Percentiles rank a stretch among this genome's conserved stretches.
These are phyloP conservation scores for Apotomis turbidana DNA, from an alignment of 2,888 invertebrate genomes.

Conservation along the genomic window DNA sequence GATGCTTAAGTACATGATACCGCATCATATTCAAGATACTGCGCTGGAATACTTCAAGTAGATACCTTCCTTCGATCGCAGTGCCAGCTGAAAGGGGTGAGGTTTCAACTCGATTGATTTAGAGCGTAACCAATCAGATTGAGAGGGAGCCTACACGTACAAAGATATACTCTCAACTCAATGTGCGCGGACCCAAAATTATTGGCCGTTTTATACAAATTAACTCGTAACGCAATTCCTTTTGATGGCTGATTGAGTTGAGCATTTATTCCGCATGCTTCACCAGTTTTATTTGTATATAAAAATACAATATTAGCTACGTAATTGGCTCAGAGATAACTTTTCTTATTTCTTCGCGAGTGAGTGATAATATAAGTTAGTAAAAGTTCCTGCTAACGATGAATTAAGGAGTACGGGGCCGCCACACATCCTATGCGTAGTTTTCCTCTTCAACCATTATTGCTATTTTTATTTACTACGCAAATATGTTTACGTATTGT, in stretches of 20 bases:
- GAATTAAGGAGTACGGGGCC: conserved; percentile 51
- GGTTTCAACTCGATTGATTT: conserved; percentile 31
- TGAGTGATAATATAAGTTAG: conserved; percentile 58
- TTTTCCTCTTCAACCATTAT: conserved; percentile 47
- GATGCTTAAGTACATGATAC: not conserved
- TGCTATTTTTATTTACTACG: conserved; percentile 51
- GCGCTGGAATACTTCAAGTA: not conserved
- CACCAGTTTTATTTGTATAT: conserved; percentile 1
- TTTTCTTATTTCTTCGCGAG: conserved; percentile 51
- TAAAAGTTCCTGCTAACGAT: conserved; percentile 56
- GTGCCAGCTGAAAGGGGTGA: conserved; percentile 19
- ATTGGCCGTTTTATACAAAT: conserved; percentile 8
- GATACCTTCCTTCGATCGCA: conserved; percentile 3
- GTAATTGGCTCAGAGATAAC: conserved; percentile 54
- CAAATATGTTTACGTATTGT: conserved; percentile 42
- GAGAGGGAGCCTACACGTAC: not conserved
- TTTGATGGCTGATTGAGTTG: conserved; percentile 11
- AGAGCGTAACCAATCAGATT: conserved; percentile 31
- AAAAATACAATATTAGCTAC: conserved; percentile 48
- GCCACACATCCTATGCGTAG: conserved; percentile 44
- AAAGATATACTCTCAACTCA: not conserved
- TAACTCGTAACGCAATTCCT: conserved; percentile 11
- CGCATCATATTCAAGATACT: not conserved
- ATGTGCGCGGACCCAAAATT: not conserved
- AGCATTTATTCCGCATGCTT: conserved; percentile 3